These are phyloP conservation scores for Arenaria interpres DNA, from an alignment of 2,113 vertebrate species.

Conservation along the genomic window DNA sequence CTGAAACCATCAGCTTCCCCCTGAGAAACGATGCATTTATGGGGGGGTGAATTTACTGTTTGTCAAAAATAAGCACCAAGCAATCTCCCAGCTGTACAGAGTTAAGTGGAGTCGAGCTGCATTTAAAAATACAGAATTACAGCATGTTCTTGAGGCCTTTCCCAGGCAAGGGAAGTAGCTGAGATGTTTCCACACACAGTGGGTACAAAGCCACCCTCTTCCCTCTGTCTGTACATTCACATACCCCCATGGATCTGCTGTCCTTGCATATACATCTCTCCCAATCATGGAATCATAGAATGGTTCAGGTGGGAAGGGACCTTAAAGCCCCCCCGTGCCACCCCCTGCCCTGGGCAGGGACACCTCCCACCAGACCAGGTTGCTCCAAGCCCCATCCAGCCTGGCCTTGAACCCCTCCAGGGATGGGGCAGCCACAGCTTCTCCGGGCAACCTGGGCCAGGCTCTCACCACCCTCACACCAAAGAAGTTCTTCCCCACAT, in stretches of 20 bases:
- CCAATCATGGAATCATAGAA: fast-evolving
- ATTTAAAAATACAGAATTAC: background rate
- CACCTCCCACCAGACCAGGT: no score
- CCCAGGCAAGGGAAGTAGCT: background rate
- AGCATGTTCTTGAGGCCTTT: background rate
- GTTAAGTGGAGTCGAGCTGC: fast-evolving
- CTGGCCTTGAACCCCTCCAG: no score
- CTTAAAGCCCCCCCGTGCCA: no score
- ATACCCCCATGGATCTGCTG: fast-evolving
- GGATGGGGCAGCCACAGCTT: no score
- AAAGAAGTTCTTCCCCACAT: no score
- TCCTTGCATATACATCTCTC: background rate
- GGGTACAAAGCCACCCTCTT: fast-evolving
- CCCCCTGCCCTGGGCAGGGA: no score
- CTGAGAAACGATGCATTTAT: background rate
- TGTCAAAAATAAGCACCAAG: background rate
- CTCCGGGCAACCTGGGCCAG: no score
- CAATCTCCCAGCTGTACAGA: background rate
- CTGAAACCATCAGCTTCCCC: background rate
- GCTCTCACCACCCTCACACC: no score
- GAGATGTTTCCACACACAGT: fast-evolving
- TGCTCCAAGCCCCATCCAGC: no score
- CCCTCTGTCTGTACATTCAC: background rate
- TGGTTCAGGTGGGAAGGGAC: no score
- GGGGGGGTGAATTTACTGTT: background rate